Evolutionary conservation across 2,888 invertebrate genomes (phyloP).

Genomic region (Agrochola macilenta): DNA sequence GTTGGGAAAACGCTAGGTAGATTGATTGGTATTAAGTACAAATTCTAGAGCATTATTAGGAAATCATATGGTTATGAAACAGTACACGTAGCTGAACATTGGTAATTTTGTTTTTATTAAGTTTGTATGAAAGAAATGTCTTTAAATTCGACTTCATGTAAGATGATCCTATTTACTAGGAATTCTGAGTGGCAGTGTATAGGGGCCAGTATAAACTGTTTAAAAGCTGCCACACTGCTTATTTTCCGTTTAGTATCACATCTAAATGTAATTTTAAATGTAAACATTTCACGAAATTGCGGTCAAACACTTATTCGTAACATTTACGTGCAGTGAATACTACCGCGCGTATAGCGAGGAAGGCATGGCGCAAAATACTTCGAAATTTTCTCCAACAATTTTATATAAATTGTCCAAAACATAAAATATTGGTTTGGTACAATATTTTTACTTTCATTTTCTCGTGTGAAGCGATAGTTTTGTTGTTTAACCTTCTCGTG

Average conservation of each 20-base stretch:
- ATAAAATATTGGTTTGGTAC: conserved; percentile 75
- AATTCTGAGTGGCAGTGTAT: neutral
- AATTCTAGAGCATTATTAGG: too few species aligned
- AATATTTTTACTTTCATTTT: conserved; percentile 77
- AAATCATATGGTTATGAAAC: neutral
- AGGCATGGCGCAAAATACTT: conserved; percentile 58
- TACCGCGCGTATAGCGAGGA: conserved; percentile 31
- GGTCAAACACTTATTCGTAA: conserved; percentile 66
- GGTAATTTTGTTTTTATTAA: neutral
- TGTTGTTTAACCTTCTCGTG: conserved; percentile 81
- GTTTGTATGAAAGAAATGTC: neutral
- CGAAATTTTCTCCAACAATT: conserved; percentile 65
- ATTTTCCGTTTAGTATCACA: conserved; percentile 52
- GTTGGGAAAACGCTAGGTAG: too few species aligned
- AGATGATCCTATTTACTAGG: neutral
- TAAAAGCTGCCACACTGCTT: conserved; percentile 45
- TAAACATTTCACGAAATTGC: conserved; percentile 62
- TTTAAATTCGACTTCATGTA: neutral
- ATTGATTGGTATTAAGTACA: too few species aligned
- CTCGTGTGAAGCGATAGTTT: conserved; percentile 76
- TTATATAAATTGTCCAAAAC: conserved; percentile 73
- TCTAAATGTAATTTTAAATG: conserved; percentile 56
- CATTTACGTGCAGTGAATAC: conserved; percentile 57
- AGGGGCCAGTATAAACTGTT: conserved; percentile 26
- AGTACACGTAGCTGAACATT: neutral